Conservation (phyloP, 2,797 vertebrate species). For the Pseudotriccus pelzelni region DNA sequence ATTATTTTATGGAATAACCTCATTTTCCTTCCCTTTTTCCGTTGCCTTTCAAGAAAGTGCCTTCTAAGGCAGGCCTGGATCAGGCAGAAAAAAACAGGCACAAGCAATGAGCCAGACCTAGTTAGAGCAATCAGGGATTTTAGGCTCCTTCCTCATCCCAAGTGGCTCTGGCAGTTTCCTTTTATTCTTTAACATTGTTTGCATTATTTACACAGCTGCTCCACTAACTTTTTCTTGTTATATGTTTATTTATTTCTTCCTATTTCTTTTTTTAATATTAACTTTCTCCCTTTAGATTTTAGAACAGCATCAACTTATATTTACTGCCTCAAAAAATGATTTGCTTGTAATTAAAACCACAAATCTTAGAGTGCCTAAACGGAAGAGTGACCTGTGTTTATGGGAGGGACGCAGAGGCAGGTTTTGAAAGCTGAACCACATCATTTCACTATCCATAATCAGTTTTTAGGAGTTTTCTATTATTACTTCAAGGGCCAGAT, state of each 20-base stretch:
- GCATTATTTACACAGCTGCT: slow-evolving; percentile 73
- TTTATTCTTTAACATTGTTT: slow-evolving; percentile 63
- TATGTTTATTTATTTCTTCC: slow-evolving; percentile 67
- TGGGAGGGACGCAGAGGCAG: not conserved
- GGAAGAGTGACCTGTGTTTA: slow-evolving; percentile 16
- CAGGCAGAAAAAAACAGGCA: not conserved
- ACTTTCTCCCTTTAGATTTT: slow-evolving; percentile 55
- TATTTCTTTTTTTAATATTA: slow-evolving; percentile 29
- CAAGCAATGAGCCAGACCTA: not conserved
- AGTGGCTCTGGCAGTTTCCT: slow-evolving; percentile 48
- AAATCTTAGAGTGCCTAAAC: slow-evolving; percentile 48
- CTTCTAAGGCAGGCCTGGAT: not conserved
- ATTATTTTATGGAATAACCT: slow-evolving; percentile 23
- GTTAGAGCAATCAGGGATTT: not conserved
- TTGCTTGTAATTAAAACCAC: slow-evolving; percentile 58
- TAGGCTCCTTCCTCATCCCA: slow-evolving; percentile 48
- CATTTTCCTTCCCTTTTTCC: slow-evolving; percentile 32
- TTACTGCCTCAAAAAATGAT: slow-evolving; percentile 31
- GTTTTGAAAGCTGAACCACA: slow-evolving; percentile 53
- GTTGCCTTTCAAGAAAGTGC: not conserved
- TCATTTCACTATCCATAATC: not conserved
- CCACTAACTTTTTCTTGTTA: slow-evolving; percentile 23
- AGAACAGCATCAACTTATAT: slow-evolving; percentile 52
- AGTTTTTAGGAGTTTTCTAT: not conserved
- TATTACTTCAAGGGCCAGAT: slow-evolving; percentile 38